Percentiles rank a stretch among this genome's conserved stretches.
phyloP scores from a whole-genome alignment of 2,797 vertebrate genomes.

The Syngnathus acus region DNA sequence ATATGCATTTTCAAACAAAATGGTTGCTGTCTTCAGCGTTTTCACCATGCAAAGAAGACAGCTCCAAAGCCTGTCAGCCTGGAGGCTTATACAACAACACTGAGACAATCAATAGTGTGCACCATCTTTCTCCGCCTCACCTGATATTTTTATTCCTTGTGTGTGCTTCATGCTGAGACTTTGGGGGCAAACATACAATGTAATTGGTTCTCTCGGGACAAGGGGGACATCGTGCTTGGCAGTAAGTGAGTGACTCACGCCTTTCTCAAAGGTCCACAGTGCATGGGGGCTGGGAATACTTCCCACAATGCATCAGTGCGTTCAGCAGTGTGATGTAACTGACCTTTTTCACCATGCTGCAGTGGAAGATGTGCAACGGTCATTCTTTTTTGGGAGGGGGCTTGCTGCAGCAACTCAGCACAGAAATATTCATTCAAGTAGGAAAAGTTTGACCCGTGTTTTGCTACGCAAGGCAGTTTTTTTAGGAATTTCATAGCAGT shows the following conservation, averaged over 20 bases:
- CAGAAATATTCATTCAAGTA: background rate
- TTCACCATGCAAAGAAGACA: conserved; percentile 15
- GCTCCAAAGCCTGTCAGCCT: background rate
- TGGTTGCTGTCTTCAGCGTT: background rate
- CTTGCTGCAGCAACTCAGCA: background rate
- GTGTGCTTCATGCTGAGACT: conserved; percentile 43
- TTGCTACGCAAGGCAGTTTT: background rate
- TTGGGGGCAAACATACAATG: conserved; percentile 52
- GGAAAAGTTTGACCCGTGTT: background rate
- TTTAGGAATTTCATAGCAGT: background rate
- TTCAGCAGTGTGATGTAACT: conserved; percentile 34
- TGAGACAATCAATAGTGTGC: conserved; percentile 21
- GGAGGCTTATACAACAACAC: conserved; percentile 28
- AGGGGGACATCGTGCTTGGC: conserved; percentile 22
- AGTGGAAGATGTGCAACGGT: conserved; percentile 18
- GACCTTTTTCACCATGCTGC: conserved; percentile 16
- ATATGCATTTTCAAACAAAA: no score
- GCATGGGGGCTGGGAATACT: conserved; percentile 20
- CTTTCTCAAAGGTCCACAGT: conserved; percentile 39
- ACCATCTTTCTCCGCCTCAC: conserved; percentile 16
- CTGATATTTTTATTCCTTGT: conserved; percentile 39
- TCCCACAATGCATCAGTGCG: conserved; percentile 46
- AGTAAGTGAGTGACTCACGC: conserved; percentile 38
- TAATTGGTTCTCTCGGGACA: conserved; percentile 65
- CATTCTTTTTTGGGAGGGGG: conserved; percentile 2